Base-by-base conservation (phyloP, 2,888 invertebrate species). In the Eupeodes latifasciatus region DNA sequence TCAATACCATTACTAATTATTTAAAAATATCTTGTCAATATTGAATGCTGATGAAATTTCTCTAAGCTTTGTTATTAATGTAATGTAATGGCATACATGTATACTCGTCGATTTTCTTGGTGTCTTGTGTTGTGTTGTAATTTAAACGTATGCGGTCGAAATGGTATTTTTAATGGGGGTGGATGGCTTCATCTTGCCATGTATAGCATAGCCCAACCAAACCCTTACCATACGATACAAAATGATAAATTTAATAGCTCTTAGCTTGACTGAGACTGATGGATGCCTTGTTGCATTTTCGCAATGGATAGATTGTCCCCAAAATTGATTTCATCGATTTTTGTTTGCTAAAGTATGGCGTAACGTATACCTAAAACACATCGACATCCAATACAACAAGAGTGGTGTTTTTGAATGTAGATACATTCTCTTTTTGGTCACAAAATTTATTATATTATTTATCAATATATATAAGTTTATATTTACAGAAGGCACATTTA, bases 301-400 rank as follows among this genome's bases (percentile, higher is more conserved):
- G 36, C 34, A 55, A 40, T 49, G 14, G 19, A 44, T 47, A 11
- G 4, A n/a, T 40, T 67, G 69, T 82, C 77, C 49, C 64, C 64
- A 12, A 71, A 78, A 74, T 67, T 59, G 61, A 51, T 77, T 71
- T 49, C 53, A 83, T 83, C 79, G 78, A 75, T 40, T 40, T 40
- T 40, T 40, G 40, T 40, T 40, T 40, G 40, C 40, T 40, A 4
- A 40, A 40, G 27, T 27, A 40, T 40, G 40, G 9, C 1, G 40
- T 40, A 53, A 16, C 4, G 9, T 12, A 47, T 47, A 47, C 47
- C 7, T 47, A 19, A 5, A 53, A 53, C 19, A 53, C 16, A 53
- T 2, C 16, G 16, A 40, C 40, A 40, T 40, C 40, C 40, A 40
- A 5, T 27, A 27, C 27, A 27, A 27, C 27, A 40, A 1, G 3